These are phyloP conservation scores for Chiridota heheva DNA, from an alignment of 35 echinoderm and acorn worm genomes.

Conservation along the genomic window DNA sequence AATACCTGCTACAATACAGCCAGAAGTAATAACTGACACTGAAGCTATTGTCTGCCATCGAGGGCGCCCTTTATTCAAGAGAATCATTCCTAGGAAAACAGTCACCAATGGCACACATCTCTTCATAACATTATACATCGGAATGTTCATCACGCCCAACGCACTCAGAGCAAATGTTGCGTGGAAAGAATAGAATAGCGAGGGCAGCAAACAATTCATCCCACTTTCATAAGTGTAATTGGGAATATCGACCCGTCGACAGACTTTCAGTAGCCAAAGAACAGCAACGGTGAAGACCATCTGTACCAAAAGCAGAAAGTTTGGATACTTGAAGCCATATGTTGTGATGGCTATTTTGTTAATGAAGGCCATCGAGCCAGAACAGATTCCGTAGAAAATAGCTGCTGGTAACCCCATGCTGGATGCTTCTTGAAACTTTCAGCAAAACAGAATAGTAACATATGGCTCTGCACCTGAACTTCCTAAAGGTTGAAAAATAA, in stretches of 20 bases:
- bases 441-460: no score
- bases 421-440: no score
- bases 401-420: constrained; percentile 65
- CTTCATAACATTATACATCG: constrained; percentile 94
- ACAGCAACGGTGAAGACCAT: constrained; percentile 70
- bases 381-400: constrained; percentile 76
- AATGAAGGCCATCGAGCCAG: constrained; percentile 80
- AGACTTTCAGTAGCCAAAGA: constrained; percentile 33
- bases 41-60: constrained; percentile 29
- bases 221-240: constrained; percentile 18
- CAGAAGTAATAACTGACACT: constrained; percentile 54
- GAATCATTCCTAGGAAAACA: constrained; percentile 53
- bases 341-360: constrained; percentile 74
- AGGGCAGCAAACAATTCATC: constrained; percentile 55
- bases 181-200: constrained; percentile 70
- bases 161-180: constrained; percentile 69
- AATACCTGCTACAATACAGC: constrained; percentile 78
- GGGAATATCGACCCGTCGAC: constrained; percentile 12
- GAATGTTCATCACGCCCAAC: constrained; percentile 73
- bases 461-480: no score
- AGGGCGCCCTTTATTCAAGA: constrained; percentile 67
- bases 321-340: constrained; percentile 65
- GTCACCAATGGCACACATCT: constrained; percentile 69
- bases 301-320: constrained; percentile 64
- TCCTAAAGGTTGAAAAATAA: no score